These are phyloP conservation scores for Pipistrellus nathusii DNA, from an alignment of 2,797 vertebrate species.

Conservation along the genomic window DNA sequence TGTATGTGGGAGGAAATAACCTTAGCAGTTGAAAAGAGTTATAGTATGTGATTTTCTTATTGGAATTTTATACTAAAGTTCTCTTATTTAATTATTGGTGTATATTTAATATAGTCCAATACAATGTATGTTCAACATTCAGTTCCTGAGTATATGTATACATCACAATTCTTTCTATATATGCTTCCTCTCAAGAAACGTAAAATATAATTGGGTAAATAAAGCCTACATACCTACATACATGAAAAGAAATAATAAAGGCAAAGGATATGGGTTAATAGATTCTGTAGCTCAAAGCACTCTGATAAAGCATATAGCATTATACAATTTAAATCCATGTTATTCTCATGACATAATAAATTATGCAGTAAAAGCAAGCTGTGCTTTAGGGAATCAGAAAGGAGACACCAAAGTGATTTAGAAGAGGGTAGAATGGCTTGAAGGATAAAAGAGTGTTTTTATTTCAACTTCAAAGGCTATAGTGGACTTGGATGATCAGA, in stretches of 20 bases:
- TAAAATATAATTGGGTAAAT: not conserved
- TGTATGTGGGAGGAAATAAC: not conserved
- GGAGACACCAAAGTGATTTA: not conserved
- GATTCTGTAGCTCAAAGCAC: not conserved
- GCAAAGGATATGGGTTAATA: not conserved
- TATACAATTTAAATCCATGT: conserved; percentile 39
- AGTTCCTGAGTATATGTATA: not conserved
- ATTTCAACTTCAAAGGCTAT: not conserved
- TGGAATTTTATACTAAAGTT: not conserved
- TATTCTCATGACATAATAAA: conserved; percentile 35
- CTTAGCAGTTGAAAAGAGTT: not conserved
- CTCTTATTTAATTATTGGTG: not conserved
- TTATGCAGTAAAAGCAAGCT: conserved; percentile 28
- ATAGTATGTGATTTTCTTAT: not conserved
- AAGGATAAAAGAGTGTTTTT: not conserved
- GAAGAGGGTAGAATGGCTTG: not conserved
- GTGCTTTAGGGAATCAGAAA: conserved; percentile 25
- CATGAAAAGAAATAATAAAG: not conserved
- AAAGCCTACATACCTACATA: not conserved
- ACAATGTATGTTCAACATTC: not conserved
- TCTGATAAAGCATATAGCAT: not conserved
- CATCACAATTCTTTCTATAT: not conserved
- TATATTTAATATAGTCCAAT: not conserved
- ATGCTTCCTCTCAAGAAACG: not conserved
- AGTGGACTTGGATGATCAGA: not conserved